Conservation (phyloP, 2,888 invertebrate genomes). For the Aricia artaxerxes region DNA sequence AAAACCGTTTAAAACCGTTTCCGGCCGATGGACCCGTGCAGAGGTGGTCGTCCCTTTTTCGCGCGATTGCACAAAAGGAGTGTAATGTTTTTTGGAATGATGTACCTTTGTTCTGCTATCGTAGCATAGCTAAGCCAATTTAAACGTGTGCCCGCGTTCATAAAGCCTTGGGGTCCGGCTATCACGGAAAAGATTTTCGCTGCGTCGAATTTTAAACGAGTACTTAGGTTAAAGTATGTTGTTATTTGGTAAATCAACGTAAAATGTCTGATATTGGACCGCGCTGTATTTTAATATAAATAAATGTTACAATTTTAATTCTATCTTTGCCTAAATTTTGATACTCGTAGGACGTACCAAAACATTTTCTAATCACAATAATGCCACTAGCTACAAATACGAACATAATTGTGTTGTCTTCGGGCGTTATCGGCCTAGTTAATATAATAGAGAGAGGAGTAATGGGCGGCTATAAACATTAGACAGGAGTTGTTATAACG, state of each 20-base stretch:
- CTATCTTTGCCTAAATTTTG: background rate
- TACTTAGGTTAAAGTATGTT: background rate
- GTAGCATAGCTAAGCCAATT: constrained; percentile 26
- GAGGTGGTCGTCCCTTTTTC: constrained; percentile 30
- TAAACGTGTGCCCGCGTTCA: constrained; percentile 19
- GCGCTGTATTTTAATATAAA: background rate
- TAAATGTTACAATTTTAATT: background rate
- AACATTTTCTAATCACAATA: background rate
- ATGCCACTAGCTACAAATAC: background rate
- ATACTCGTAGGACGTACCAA: background rate
- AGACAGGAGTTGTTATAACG: constrained; percentile 28
- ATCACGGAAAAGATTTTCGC: constrained; percentile 12
- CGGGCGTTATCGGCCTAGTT: background rate
- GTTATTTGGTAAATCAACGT: background rate
- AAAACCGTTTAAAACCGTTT: constrained; percentile 17
- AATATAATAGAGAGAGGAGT: constrained; percentile 14
- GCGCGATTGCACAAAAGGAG: constrained; percentile 30
- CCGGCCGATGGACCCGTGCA: constrained; percentile 24
- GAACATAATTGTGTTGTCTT: background rate
- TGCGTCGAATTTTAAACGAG: background rate
- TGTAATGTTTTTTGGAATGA: constrained; percentile 30
- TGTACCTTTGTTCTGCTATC: constrained; percentile 25
- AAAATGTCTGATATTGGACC: background rate
- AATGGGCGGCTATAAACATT: constrained; percentile 27
- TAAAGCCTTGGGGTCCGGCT: constrained; percentile 12